Percentiles rank a stretch among this genome's conserved stretches.
Evolutionary conservation across 2,888 invertebrate species (phyloP).

Genomic region (Andrena fulva): DNA sequence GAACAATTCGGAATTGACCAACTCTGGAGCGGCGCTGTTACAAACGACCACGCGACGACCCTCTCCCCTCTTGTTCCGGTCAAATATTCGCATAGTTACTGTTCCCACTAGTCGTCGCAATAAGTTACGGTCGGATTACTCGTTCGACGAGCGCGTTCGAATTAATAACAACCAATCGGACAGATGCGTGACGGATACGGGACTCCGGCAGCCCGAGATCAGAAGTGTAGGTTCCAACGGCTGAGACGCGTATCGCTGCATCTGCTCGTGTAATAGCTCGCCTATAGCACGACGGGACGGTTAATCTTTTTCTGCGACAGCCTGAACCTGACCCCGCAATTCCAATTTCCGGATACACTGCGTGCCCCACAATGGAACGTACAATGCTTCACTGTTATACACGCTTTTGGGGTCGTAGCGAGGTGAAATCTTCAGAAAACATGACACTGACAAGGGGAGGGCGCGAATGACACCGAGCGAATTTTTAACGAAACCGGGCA

Average conservation of each 20-base stretch:
- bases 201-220: slow-evolving; percentile 7
- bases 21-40: slow-evolving; percentile 10
- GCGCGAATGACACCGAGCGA: too few relatives aligned
- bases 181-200: neutral
- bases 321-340: too few relatives aligned
- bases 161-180: slow-evolving; percentile 10
- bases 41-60: slow-evolving; percentile 12
- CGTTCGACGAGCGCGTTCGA: neutral
- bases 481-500: too few relatives aligned
- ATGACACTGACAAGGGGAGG: too few relatives aligned
- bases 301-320: neutral
- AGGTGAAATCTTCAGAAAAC: too few relatives aligned
- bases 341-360: too few relatives aligned
- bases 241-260: neutral
- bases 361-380: too few relatives aligned
- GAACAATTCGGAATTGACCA: slow-evolving; percentile 43
- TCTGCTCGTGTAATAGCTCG: neutral
- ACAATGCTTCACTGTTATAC: too few relatives aligned
- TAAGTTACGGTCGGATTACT: slow-evolving; percentile 25
- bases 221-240: neutral
- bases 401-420: too few relatives aligned
- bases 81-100: slow-evolving; percentile 47
- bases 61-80: neutral
- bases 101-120: slow-evolving; percentile 19
- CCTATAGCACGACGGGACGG: neutral